These are phyloP conservation scores for Orientallactaga sibirica DNA, from an alignment of 2,797 vertebrate species.

Conservation along the genomic window DNA sequence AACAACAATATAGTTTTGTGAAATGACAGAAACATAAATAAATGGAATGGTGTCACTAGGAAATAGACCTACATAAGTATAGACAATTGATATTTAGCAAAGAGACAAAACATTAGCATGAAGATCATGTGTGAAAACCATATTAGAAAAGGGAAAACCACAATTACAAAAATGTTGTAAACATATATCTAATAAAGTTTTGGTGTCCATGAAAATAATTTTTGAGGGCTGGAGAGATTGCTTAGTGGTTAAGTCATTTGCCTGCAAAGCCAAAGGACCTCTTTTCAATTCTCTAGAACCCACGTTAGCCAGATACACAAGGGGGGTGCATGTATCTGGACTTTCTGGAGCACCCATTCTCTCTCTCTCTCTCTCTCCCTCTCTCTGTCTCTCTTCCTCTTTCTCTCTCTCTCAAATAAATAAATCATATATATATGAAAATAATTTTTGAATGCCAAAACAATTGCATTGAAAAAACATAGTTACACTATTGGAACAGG, in stretches of 20 bases:
- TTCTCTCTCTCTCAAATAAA: no score
- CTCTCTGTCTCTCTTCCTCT: no score
- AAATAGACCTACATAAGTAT: neutral
- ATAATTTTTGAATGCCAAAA: neutral
- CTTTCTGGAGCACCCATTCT: no score
- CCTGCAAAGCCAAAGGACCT: no score
- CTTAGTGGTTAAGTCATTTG: no score
- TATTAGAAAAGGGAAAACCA: neutral
- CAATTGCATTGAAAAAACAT: neutral
- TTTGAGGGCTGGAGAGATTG: no score
- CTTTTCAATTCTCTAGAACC: no score
- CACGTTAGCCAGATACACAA: no score
- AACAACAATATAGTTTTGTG: neutral
- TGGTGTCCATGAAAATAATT: neutral
- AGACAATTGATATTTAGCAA: neutral
- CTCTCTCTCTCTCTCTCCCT: no score
- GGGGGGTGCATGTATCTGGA: no score
- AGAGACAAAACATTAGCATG: neutral
- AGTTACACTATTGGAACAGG: neutral
- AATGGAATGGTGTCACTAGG: neutral
- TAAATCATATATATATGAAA: neutral
- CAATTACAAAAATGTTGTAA: neutral
- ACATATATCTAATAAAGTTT: neutral
- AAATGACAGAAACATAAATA: neutral
- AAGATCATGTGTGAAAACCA: neutral